These are phyloP conservation scores for Sinocyclocheilus rhinocerous DNA, from an alignment of 2,113 vertebrate genomes.

Conservation along the genomic window DNA sequence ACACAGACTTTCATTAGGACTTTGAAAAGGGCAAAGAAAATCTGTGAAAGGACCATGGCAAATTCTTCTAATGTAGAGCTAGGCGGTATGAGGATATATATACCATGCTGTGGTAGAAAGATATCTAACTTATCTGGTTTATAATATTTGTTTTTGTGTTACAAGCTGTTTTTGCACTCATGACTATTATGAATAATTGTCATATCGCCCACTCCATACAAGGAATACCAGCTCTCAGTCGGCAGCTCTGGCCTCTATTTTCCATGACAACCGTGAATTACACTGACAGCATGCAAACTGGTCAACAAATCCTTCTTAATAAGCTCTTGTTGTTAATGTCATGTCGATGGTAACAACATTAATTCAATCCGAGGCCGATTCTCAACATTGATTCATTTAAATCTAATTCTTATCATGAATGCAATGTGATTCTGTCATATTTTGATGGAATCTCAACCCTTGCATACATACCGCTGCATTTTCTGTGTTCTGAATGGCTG, in stretches of 20 bases:
- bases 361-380: background rate
- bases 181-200: background rate
- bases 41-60: no score
- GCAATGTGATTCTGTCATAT: background rate
- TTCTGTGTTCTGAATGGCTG: background rate
- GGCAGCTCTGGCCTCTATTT: background rate
- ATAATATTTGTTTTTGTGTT: no score
- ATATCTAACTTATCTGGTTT: no score
- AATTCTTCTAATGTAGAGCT: no score
- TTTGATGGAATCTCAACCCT: background rate
- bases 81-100: no score
- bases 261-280: conserved; percentile 10
- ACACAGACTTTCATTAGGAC: no score
- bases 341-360: conserved; percentile 3
- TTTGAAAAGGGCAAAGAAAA: no score
- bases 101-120: no score
- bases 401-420: conserved; percentile 6
- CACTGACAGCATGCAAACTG: background rate
- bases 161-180: background rate
- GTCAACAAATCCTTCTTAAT: conserved; percentile 20
- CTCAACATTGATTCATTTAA: background rate
- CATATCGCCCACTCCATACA: background rate
- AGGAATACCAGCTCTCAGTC: background rate
- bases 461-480: background rate
- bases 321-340: conserved; percentile 16